Evolutionary conservation across 1,140 invertebrate species (phyloP), one percentile per base, ranked within the genome.

Genomic region (Proctacanthus coquilletti): DNA sequence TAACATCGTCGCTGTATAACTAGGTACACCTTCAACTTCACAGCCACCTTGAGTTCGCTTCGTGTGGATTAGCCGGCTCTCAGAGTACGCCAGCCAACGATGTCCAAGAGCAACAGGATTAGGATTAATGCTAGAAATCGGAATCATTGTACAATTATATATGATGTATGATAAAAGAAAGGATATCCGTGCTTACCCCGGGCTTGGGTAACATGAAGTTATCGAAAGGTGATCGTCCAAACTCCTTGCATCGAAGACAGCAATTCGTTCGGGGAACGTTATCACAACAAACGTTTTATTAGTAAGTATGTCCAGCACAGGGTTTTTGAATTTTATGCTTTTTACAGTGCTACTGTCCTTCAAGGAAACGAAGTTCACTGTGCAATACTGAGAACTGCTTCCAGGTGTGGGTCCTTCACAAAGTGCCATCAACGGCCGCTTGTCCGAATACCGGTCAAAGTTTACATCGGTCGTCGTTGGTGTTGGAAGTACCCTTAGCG

Each of bases 1-100:
- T 11, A 97, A 71, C 32, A 96, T 84, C 1, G 88, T 92, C 1
- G 92, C 89, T 35, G 91, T 93, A 53, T 96, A 96, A 47, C 89
- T 94, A 50, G 86, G 80, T 8, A 83, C 66, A n/a, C 70, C 70
- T 51, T 72, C 70, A 21, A 64, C 74, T 57, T 80, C 77, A 57
- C 77, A 80, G 3, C 89, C 89, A 3, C 88, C 89, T 51, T 79
- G 82, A 56, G 85, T 91, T 48, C 85, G 74, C 56, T 84, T 81
- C 0, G 77, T 69, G 5, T 80, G 74, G 36, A 85, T 66, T 20
- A 94, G 53, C 61, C 86, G 79, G 47, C 80, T 80, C 56, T 95
- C 91, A 43, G 86, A 84, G 52, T 81, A 82, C 1, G 77, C 80
- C 19, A 82, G 53, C 79, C 80, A 83, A 44, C 81, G 69, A 21